Evolutionary conservation across 2,888 invertebrate genomes (phyloP), one percentile per base, ranked within the genome.

Genomic region (Brachyptera putata): DNA sequence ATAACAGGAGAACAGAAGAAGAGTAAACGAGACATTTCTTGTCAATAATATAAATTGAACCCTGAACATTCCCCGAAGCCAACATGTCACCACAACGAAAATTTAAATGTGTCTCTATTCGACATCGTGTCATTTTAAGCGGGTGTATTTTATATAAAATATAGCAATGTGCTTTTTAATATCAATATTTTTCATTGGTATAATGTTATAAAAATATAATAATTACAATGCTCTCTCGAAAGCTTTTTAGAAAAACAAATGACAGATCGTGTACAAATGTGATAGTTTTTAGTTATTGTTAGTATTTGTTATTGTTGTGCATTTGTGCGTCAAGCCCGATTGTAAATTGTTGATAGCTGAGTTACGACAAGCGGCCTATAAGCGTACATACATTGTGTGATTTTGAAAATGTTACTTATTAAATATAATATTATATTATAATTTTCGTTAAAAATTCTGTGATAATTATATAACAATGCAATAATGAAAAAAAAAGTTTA

Each of bases 381-480:
- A 55, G 36, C 49, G 61, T 58, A 57, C 57, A 57, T 57, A 21
- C 49, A 3, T 25, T 50, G n/a, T 30, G 49, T 50, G 16, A 41
- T 41, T 18, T 18, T 41, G n/a, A 21, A 41, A 41, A 41, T 41
- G 41, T n/a, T 30, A 30, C 5, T 7, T 30, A 43, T 11, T 21
- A 21, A 18, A 21, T 43, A 18, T 43, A 43, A 16, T 61, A 43
- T 58, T 58, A 56, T 56, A n/a, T 60, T 50, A 55, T 56, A 30
- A 16, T 62, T 61, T 62, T 24, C 55, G 61, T 61, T 61, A 30
- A 50, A 57, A 58, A 55, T 63, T 63, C 63, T 63, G 63, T 63
- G 63, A 63, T 63, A 63, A 63, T 58, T 56, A 39, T 53, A 60
- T 57, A 43, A 62, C 24, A 25, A 63, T 63, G 63, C 63, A 63